These are phyloP conservation scores for Notocelia uddmanniana DNA, from an alignment of 2,888 invertebrate species.

Conservation along the genomic window DNA sequence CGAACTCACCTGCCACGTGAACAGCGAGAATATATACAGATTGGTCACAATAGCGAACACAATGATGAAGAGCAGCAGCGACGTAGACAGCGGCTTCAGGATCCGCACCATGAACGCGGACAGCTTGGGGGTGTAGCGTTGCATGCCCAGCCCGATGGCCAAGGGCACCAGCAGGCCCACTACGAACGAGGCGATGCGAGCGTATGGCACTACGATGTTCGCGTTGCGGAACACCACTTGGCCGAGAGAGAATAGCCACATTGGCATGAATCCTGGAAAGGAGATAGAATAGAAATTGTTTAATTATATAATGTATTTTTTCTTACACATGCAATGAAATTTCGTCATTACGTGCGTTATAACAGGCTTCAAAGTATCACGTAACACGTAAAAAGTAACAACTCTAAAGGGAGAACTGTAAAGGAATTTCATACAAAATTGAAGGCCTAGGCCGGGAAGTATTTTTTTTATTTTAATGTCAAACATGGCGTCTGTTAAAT, in stretches of 20 bases:
- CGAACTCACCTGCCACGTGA: constrained; percentile 92
- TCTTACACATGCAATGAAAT: too few relatives aligned
- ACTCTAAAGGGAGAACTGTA: too few relatives aligned
- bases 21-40: constrained; percentile 94
- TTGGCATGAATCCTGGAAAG: constrained; percentile 92
- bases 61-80: constrained; percentile 93
- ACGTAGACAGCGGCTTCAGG: constrained; percentile 93
- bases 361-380: too few relatives aligned
- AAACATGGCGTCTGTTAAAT: too few relatives aligned
- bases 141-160: constrained; percentile 84
- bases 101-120: constrained; percentile 91
- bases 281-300: not conserved
- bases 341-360: too few relatives aligned
- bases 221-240: constrained; percentile 90
- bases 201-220: constrained; percentile 91
- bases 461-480: too few relatives aligned
- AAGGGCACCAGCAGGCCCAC: constrained; percentile 92
- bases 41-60: constrained; percentile 96
- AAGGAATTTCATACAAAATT: too few relatives aligned
- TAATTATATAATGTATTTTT: too few relatives aligned
- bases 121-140: constrained; percentile 88
- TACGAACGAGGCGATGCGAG: constrained; percentile 90
- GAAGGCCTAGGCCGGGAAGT: too few relatives aligned
- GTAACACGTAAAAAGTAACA: too few relatives aligned
- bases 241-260: constrained; percentile 96